Percentiles rank a stretch among this genome's conserved stretches.
These are phyloP conservation scores for Pseudorectes ferrugineus DNA, from an alignment of 2,113 vertebrate genomes.

Conservation along the genomic window DNA sequence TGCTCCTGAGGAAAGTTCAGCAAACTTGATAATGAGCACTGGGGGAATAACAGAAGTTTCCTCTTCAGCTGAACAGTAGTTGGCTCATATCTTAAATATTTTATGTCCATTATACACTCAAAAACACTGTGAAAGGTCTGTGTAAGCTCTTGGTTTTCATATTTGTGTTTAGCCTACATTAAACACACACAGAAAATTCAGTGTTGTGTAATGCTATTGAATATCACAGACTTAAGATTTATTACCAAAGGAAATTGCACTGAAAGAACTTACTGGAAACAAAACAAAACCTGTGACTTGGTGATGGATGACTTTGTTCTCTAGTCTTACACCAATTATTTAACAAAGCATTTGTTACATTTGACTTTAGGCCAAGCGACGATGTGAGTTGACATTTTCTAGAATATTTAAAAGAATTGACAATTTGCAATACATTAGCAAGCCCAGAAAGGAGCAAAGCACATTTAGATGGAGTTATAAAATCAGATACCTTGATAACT, in stretches of 20 bases:
- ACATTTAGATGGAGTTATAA: constrained; percentile 11
- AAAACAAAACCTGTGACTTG: constrained; percentile 43
- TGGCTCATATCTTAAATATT: constrained; percentile 15
- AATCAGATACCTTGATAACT: background rate
- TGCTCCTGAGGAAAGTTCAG: background rate
- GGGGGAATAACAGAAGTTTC: constrained; percentile 12
- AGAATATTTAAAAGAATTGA: background rate
- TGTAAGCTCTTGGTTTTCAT: background rate
- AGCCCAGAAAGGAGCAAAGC: background rate
- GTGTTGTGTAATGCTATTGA: background rate
- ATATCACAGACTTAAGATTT: constrained; percentile 54
- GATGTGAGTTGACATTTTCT: background rate
- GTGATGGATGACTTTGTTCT: constrained; percentile 34
- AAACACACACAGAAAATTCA: background rate
- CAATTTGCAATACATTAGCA: background rate
- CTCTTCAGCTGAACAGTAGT: background rate
- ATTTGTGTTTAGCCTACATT: background rate
- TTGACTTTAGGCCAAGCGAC: constrained; percentile 3
- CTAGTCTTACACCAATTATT: constrained; percentile 20
- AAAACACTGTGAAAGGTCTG: background rate
- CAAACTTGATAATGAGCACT: constrained; percentile 29
- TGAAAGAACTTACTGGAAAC: constrained; percentile 50
- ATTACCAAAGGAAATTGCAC: constrained; percentile 42
- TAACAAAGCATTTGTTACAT: constrained; percentile 38
- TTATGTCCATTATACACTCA: background rate